Percentiles rank a stretch among this genome's conserved stretches.
phyloP scores from a whole-genome alignment of 2,113 vertebrate genomes.

The Apeltes quadracus region DNA sequence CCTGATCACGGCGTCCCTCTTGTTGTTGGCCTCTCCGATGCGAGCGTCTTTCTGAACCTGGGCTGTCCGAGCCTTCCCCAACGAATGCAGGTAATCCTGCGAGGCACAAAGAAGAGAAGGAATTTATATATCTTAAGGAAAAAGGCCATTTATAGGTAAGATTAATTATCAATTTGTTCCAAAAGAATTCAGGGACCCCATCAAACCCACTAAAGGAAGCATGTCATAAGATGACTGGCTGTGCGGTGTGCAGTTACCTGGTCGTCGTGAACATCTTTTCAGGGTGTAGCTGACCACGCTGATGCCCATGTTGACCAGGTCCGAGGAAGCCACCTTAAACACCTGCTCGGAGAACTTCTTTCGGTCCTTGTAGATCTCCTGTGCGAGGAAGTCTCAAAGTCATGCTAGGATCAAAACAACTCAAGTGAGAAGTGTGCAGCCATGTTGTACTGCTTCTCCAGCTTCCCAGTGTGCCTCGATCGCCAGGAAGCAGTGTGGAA shows the following conservation, averaged over 20 bases:
- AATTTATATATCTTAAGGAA: not conserved
- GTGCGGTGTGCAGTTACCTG: conserved; percentile 43
- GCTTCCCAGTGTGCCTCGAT: not conserved
- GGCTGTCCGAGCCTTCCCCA: conserved; percentile 89
- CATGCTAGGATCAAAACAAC: not conserved
- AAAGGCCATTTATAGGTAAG: not conserved
- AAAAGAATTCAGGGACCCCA: not conserved
- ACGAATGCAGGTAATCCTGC: conserved; percentile 89
- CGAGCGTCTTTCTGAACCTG: conserved; percentile 93
- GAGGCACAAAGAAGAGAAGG: not conserved
- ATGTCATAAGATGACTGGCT: not conserved
- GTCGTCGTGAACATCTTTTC: conserved; percentile 90
- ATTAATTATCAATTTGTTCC: not conserved
- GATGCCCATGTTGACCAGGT: conserved; percentile 96
- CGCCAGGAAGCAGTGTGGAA: not conserved
- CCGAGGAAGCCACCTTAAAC: conserved; percentile 92
- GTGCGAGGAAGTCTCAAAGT: not conserved
- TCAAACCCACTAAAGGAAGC: not conserved
- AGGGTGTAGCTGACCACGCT: conserved; percentile 94
- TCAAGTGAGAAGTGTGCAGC: not conserved
- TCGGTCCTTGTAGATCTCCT: conserved; percentile 96
- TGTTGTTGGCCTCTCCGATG: conserved; percentile 89
- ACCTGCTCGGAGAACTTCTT: conserved; percentile 96
- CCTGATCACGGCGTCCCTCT: conserved; percentile 89
- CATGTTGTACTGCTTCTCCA: too few relatives aligned